Evolutionary conservation across 2,888 invertebrate genomes (phyloP), one percentile per base, ranked within the genome.

Genomic region (Pyrocoelia pectoralis): DNA sequence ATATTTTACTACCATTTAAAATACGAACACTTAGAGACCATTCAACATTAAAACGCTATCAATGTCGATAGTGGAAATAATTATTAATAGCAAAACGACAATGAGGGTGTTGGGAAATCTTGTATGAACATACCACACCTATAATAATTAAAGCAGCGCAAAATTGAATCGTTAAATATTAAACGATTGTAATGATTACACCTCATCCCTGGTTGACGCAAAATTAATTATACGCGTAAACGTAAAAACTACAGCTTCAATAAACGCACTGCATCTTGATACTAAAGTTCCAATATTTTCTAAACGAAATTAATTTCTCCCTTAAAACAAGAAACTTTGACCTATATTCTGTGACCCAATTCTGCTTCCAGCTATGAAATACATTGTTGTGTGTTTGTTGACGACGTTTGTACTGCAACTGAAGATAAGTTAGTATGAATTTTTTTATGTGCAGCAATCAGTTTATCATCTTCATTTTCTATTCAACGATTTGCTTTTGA

Each of bases 21-120:
- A n/a, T n/a, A n/a, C n/a, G n/a, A n/a, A n/a, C n/a, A n/a, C n/a
- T n/a, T n/a, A n/a, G n/a, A n/a, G n/a, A 2, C 10, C 33, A n/a
- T 33, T 33, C 33, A n/a, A 8, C 33, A 2, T n/a, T n/a, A n/a
- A n/a, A n/a, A n/a, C n/a, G n/a, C n/a, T n/a, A n/a, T n/a, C 9
- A 33, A 33, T n/a, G 33, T 33, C n/a, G 33, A 33, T n/a, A n/a
- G 3, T 8, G 33, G 15, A 46, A 46, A n/a, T n/a, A n/a, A 46
- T 46, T 46, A 46, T 46, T 46, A 46, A 46, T 46, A 46, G 15
- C 6, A 17, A 46, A 46, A 6, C 46, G 17, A 17, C 46, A 46
- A 46, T 17, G 19, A 17, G 46, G 17, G 46, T 15, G 14, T 18
- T 46, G 46, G 46, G 19, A 46, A 46, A 18, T 18, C 18, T 46